phyloP scores from a whole-genome alignment of 2,797 vertebrate species.

The Tauraco hartlaubi region DNA sequence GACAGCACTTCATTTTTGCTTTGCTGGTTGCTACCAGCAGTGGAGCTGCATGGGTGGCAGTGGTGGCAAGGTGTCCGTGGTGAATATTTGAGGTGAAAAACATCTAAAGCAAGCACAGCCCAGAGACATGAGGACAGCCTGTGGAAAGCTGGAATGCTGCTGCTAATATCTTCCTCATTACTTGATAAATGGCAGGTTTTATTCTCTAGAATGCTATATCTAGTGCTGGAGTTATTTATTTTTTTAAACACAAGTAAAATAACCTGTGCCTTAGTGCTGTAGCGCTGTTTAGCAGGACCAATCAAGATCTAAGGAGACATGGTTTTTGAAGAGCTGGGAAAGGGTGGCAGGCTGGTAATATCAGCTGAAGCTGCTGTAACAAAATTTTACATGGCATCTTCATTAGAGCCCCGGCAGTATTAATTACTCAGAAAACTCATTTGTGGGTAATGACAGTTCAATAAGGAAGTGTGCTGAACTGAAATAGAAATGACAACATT shows the following conservation, averaged over 20 bases:
- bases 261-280: neutral
- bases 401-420: neutral
- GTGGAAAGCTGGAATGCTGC: neutral
- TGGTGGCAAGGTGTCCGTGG: neutral
- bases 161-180: neutral
- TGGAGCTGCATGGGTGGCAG: neutral
- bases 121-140: neutral
- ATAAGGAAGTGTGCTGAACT: neutral
- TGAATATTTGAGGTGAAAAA: neutral
- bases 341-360: neutral
- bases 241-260: neutral
- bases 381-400: neutral
- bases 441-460: neutral
- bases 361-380: neutral
- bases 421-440: conserved; percentile 14
- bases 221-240: neutral
- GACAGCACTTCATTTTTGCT: neutral
- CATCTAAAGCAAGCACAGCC: neutral
- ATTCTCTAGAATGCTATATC: neutral
- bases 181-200: neutral
- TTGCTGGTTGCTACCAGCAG: neutral
- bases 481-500: neutral
- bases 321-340: neutral
- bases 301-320: neutral
- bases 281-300: neutral